These are phyloP conservation scores for Ischnura elegans DNA, from an alignment of 2,888 invertebrate genomes.

Conservation along the genomic window DNA sequence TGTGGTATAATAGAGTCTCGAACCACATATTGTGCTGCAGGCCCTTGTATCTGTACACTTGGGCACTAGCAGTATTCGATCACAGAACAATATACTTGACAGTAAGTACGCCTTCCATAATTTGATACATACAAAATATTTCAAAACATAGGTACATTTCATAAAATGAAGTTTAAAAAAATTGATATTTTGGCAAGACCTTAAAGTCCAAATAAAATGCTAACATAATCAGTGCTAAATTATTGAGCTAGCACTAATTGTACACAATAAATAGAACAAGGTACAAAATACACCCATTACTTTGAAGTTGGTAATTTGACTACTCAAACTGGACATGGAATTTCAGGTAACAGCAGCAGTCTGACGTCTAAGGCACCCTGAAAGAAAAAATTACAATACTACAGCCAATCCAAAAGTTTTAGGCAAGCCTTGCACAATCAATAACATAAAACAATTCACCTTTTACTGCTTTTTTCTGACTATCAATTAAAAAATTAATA, in stretches of 20 bases:
- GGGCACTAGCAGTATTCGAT: not conserved
- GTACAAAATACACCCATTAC: not conserved
- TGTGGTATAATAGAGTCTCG: too few relatives aligned
- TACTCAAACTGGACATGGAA: conserved; percentile 18
- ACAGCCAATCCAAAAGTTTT: not conserved
- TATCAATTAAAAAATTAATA: not conserved
- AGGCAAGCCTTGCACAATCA: not conserved
- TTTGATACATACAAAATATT: conserved; percentile 42
- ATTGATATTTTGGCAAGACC: not conserved
- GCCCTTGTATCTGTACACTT: not conserved
- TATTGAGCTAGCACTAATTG: not conserved
- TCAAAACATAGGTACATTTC: conserved; percentile 18
- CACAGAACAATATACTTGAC: not conserved
- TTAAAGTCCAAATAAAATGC: conserved; percentile 17
- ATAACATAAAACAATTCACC: not conserved
- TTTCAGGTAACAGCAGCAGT: conserved; percentile 30
- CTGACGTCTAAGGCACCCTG: not conserved
- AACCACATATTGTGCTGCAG: too few relatives aligned
- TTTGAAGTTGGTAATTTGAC: not conserved
- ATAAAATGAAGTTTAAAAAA: not conserved
- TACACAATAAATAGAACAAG: conserved; percentile 11
- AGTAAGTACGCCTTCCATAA: not conserved
- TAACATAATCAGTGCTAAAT: conserved; percentile 1
- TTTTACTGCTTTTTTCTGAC: not conserved
- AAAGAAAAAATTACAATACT: not conserved